These are phyloP conservation scores for Heliconius ismenius DNA, from an alignment of 2,888 invertebrate species.

Conservation along the genomic window DNA sequence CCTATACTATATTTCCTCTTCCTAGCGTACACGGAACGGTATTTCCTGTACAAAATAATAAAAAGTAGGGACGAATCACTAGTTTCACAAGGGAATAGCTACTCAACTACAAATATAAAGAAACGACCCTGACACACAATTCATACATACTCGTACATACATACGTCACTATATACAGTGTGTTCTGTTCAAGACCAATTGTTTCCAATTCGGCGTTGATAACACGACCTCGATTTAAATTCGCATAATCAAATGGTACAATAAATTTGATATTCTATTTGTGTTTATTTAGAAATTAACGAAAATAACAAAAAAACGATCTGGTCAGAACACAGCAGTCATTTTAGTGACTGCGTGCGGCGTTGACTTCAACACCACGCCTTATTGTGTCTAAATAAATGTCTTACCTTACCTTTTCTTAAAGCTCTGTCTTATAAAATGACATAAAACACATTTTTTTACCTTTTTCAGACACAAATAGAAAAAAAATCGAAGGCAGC, in stretches of 20 bases:
- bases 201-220: slow-evolving; percentile 46
- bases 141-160: neutral
- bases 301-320: neutral
- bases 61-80: neutral
- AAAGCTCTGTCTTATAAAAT: neutral
- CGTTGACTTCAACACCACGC: too few species aligned
- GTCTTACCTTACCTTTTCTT: neutral
- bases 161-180: slow-evolving; percentile 24
- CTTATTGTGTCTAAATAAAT: neutral
- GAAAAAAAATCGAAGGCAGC: slow-evolving; percentile 11
- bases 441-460: neutral
- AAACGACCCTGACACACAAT: slow-evolving; percentile 42
- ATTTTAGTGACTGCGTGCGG: too few species aligned
- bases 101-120: slow-evolving; percentile 2
- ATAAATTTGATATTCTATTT: neutral
- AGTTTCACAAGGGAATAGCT: neutral
- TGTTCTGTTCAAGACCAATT: slow-evolving; percentile 39
- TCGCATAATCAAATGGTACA: slow-evolving; percentile 33
- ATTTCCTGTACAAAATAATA: neutral
- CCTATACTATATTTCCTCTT: neutral
- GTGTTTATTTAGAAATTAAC: neutral
- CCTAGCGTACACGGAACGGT: neutral
- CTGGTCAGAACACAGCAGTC: too few species aligned
- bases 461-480: slow-evolving; percentile 12
- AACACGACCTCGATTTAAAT: slow-evolving; percentile 44